Evolutionary conservation across 2,797 vertebrate species (phyloP).

Genomic region (Lepus oiostolus): DNA sequence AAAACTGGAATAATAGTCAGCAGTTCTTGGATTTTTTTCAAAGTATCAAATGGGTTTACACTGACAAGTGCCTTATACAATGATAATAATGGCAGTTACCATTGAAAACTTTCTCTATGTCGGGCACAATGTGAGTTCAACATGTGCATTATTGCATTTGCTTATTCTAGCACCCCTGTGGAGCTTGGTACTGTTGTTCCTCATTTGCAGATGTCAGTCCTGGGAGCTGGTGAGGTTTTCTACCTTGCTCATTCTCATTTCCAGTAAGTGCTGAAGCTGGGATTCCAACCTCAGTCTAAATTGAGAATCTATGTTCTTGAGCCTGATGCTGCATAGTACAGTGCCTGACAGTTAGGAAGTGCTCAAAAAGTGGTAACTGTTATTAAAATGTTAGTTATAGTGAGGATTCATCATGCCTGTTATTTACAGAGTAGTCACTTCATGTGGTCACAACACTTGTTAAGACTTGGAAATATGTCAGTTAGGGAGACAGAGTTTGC

Average conservation of each 20-base stretch:
- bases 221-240: not conserved
- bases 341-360: not conserved
- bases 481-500: not conserved
- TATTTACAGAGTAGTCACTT: conserved; percentile 40
- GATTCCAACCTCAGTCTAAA: not conserved
- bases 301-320: conserved; percentile 20
- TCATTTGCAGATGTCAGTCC: not conserved
- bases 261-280: not conserved
- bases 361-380: not conserved
- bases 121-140: not conserved
- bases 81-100: not conserved
- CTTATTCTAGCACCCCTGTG: not conserved
- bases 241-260: not conserved
- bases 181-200: not conserved
- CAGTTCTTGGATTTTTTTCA: not conserved
- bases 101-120: not conserved
- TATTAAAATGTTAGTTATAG: conserved; percentile 41
- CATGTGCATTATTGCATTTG: not conserved
- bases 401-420: not conserved
- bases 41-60: not conserved
- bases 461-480: conserved; percentile 57
- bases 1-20: not conserved
- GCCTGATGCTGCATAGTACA: not conserved
- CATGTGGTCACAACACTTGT: conserved; percentile 5
- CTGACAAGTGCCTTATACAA: not conserved